Conservation (phyloP, 2,888 invertebrate species). For the Catocala nupta region DNA sequence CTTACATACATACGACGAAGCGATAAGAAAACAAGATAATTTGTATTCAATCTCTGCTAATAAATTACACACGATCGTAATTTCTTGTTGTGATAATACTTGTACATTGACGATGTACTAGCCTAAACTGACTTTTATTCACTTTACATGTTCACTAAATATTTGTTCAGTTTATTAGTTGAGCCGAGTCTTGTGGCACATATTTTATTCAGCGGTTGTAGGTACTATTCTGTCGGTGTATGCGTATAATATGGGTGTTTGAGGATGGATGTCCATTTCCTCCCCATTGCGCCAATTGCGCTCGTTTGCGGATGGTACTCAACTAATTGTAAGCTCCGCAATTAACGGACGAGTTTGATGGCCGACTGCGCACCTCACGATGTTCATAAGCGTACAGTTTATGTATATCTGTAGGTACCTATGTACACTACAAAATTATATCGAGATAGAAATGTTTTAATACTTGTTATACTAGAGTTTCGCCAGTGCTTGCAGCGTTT, state of each 20-base stretch:
- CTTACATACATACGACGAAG: not conserved
- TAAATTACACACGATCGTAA: conserved; percentile 18
- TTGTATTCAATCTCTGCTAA: conserved; percentile 29
- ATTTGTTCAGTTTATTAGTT: conserved; percentile 2
- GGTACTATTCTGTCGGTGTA: conserved; percentile 19
- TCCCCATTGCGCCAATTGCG: conserved; percentile 84
- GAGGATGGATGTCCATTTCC: conserved; percentile 80
- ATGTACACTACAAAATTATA: too few relatives aligned
- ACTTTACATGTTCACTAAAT: not conserved
- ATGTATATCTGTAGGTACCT: conserved; percentile 2
- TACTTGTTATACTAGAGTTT: too few relatives aligned
- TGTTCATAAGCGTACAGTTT: conserved; percentile 26
- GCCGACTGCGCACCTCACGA: conserved; percentile 66
- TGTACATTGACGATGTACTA: conserved; percentile 3
- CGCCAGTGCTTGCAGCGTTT: too few relatives aligned
- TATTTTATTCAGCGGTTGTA: conserved; percentile 4
- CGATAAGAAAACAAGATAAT: conserved; percentile 22
- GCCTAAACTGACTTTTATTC: conserved; percentile 1
- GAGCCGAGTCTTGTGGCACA: not conserved
- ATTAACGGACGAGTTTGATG: conserved; percentile 73
- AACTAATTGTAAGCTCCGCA: conserved; percentile 79
- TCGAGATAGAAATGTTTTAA: too few relatives aligned
- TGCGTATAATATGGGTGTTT: conserved; percentile 59
- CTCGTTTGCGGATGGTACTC: conserved; percentile 78
- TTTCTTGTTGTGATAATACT: conserved; percentile 13